Percentiles rank a stretch among this genome's conserved stretches.
phyloP scores from a whole-genome alignment of 2,113 vertebrate species.

The Syngnathus typhle region DNA sequence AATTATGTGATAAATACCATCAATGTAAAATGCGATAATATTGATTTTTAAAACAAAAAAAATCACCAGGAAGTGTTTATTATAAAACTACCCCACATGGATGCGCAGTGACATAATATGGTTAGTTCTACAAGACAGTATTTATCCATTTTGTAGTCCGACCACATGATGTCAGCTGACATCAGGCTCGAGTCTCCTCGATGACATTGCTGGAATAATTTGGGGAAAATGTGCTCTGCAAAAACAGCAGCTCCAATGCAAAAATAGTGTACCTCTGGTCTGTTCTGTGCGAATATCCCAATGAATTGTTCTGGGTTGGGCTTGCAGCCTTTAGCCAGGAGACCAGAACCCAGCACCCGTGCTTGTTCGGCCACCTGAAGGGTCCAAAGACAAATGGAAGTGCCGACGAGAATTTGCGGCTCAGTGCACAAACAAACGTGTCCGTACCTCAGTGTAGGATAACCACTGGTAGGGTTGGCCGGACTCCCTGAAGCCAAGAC shows the following conservation, averaged over 20 bases:
- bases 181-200: neutral
- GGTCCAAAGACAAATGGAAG: neutral
- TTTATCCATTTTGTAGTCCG: no score
- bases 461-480: constrained; percentile 75
- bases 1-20: no score
- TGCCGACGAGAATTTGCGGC: neutral
- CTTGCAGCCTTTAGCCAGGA: constrained; percentile 70
- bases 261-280: constrained; percentile 67
- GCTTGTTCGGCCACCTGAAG: constrained; percentile 68
- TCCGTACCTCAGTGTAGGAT: constrained; percentile 69
- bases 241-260: neutral
- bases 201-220: neutral
- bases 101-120: no score
- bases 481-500: constrained; percentile 72
- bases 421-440: neutral
- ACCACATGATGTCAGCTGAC: no score
- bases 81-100: no score
- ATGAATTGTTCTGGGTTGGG: constrained; percentile 68
- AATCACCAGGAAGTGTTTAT: no score
- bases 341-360: constrained; percentile 68
- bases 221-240: neutral
- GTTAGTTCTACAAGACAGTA: no score
- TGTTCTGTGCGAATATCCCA: constrained; percentile 73
- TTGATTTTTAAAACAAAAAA: no score
- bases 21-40: no score